Conservation (phyloP, 2,888 invertebrate genomes). For the Copidosoma aretas region DNA sequence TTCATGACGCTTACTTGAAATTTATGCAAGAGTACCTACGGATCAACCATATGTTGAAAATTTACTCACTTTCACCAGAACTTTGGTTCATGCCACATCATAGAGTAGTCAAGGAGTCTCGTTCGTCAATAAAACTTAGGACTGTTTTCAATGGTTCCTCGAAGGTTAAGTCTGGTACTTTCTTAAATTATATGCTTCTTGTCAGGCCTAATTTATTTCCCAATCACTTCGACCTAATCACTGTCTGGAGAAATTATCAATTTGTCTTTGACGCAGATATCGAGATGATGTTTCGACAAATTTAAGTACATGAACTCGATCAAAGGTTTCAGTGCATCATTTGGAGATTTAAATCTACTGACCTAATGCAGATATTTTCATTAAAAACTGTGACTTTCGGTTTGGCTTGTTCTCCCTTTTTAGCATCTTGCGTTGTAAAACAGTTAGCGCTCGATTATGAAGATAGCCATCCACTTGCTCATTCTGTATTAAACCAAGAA, state of each 20-base stretch:
- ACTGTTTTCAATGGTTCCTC: too few relatives aligned
- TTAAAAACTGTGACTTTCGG: background rate
- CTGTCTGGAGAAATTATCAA: background rate
- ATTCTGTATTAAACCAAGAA: background rate
- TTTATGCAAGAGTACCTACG: too few relatives aligned
- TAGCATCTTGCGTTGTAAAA: conserved; percentile 17
- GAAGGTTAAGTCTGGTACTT: too few relatives aligned
- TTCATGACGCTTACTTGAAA: too few relatives aligned
- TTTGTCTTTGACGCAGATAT: background rate
- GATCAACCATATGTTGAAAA: too few relatives aligned
- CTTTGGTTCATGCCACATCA: too few relatives aligned
- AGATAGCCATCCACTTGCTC: background rate
- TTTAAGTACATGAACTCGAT: background rate
- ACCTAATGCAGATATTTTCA: background rate
- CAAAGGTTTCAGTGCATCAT: background rate
- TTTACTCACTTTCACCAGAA: too few relatives aligned
- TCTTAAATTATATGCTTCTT: too few relatives aligned
- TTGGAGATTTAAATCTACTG: background rate
- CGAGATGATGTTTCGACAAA: background rate
- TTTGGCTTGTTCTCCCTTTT: conserved; percentile 13
- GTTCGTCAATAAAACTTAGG: too few relatives aligned
- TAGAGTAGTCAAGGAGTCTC: too few relatives aligned
- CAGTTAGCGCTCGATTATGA: conserved; percentile 21
- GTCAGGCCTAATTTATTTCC: background rate
- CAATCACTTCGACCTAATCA: background rate